These are phyloP conservation scores for Schizopygopsis pylzovi DNA, from an alignment of 2,797 vertebrate genomes.

Conservation along the genomic window DNA sequence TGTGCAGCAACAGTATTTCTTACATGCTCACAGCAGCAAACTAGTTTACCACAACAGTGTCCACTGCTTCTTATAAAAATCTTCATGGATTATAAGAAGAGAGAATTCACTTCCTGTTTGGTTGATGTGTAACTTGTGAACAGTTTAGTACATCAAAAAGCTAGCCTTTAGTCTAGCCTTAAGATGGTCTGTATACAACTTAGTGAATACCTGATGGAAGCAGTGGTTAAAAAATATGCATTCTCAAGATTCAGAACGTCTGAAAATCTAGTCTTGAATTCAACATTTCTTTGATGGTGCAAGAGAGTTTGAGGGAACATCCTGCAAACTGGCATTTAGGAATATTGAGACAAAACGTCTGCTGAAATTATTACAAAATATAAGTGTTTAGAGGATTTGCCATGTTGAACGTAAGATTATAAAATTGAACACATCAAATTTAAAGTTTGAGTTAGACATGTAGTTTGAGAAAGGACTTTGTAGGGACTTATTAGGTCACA, in stretches of 20 bases:
- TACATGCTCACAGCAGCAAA: background rate
- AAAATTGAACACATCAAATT: conserved; percentile 14
- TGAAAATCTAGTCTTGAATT: background rate
- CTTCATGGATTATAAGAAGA: background rate
- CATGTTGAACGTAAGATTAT: background rate
- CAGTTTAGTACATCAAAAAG: background rate
- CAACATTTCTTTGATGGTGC: background rate
- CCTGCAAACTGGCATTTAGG: background rate
- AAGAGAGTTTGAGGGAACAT: background rate
- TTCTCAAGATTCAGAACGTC: background rate
- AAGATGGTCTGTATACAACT: background rate
- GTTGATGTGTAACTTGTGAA: background rate
- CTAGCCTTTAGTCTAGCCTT: background rate
- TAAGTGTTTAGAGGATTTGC: background rate
- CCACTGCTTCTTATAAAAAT: background rate
- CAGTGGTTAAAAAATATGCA: background rate
- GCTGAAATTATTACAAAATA: conserved; percentile 1
- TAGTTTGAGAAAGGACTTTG: conserved; percentile 21
- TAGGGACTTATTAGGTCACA: conserved; percentile 21
- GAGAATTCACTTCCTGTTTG: background rate
- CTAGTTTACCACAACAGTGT: background rate
- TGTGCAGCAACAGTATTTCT: background rate
- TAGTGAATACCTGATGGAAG: background rate
- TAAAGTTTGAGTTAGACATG: background rate
- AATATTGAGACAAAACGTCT: background rate